Base-by-base conservation (phyloP, 2,888 invertebrate species). In the Eurytoma californica region DNA sequence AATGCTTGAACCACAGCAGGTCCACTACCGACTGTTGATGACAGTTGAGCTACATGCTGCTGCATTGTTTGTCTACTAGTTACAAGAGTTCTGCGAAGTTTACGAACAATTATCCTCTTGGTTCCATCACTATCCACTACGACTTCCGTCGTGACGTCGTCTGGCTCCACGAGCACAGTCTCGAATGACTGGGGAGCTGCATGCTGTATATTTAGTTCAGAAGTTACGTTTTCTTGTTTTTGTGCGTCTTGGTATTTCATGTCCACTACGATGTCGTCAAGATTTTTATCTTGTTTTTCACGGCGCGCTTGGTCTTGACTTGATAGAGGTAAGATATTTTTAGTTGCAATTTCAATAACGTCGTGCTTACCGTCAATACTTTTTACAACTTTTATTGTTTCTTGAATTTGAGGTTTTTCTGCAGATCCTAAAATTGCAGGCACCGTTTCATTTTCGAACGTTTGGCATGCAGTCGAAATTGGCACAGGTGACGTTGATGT, bases 101-200 rank as follows among this genome's bases (percentile, higher is more conserved):
- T 96, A 83, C 93, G 94, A 0, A 96, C 94, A 77, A 96, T 94
- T 69, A 96, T 95, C 83, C 95, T 92, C 86, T 94, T 95, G 0
- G 95, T 95, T 4, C 96, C 96, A 87, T 96, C 96, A 20, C 95
- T 93, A 85, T 95, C 95, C 0, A 94, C 93, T 0, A 94, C 93
- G 3, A 96, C 94, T 90, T 95, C 95, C 0, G 96, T 96, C 0
- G 95, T 95, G 1, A 95, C 95, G 87, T 95, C 95, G 88, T 95
- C 95, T 0, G 96, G 96, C 88, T 96, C 95, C 0, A 95, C 93
- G 87, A 96, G 93, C 4, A 95, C 92, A 0, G 96, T 96, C 90
- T 96, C 96, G 86, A 96, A 96, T 0, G 95, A 93, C 84, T 95
- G 94, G 0, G 95, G 95, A 49, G 94, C 91, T 69, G 94, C 93